Conservation (phyloP, 2,888 invertebrate genomes). For the Leptinotarsa haldemani region DNA sequence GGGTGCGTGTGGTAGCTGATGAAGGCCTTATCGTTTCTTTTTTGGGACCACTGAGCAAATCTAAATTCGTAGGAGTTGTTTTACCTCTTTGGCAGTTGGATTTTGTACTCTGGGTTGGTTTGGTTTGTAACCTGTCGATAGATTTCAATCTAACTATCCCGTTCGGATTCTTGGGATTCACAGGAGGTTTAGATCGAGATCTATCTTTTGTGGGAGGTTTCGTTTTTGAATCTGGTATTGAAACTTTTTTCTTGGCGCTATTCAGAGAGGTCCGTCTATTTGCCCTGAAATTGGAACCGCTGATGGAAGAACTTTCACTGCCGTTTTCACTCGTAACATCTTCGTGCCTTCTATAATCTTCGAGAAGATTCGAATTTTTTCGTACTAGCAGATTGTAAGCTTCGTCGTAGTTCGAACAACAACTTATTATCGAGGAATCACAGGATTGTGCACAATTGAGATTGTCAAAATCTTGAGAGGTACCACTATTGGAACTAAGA, state of each 20-base stretch:
- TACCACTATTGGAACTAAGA: constrained; percentile 72
- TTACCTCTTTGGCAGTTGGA: constrained; percentile 53
- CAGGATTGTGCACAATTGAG: constrained; percentile 76
- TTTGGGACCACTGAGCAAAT: constrained; percentile 44
- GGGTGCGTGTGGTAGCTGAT: constrained; percentile 37
- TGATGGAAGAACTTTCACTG: constrained; percentile 82
- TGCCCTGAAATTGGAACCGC: constrained; percentile 63
- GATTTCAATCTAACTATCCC: constrained; percentile 67
- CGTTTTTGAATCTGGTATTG: constrained; percentile 59
- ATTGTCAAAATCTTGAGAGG: constrained; percentile 71
- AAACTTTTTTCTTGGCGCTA: constrained; percentile 50
- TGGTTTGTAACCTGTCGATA: constrained; percentile 54
- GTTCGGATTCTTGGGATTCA: constrained; percentile 53
- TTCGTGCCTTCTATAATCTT: constrained; percentile 63
- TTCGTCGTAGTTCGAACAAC: constrained; percentile 79
- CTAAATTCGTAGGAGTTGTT: constrained; percentile 55
- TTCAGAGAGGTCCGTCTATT: constrained; percentile 62
- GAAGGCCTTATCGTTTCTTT: constrained; percentile 44
- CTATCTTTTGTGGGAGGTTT: constrained; percentile 51
- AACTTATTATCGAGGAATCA: constrained; percentile 82
- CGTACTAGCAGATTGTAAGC: constrained; percentile 67
- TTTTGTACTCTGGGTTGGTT: constrained; percentile 56
- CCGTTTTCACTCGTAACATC: constrained; percentile 77
- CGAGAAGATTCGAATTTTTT: constrained; percentile 63
- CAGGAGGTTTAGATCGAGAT: constrained; percentile 57